Evolutionary conservation across 1,140 invertebrate genomes (phyloP).

Genomic region (Leptopilina clavipes): DNA sequence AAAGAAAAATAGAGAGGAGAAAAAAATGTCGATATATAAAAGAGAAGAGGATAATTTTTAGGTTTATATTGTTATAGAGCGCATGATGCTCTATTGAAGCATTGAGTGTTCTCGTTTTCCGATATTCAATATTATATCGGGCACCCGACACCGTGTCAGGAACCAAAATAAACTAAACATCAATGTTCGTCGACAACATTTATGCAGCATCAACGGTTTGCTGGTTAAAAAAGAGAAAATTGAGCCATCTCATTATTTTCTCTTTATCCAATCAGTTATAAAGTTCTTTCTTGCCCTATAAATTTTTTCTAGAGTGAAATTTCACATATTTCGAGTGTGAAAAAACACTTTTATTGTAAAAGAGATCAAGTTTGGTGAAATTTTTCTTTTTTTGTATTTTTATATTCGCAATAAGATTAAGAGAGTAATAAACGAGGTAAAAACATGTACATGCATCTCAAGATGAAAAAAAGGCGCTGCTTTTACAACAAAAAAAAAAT

Average conservation of each 20-base stretch:
- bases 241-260: not conserved
- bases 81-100: constrained; percentile 9
- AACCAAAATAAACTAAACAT: constrained; percentile 7
- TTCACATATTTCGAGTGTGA: too few species aligned
- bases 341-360: too few species aligned
- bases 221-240: constrained; percentile 13
- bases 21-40: not conserved
- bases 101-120: constrained; percentile 19
- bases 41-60: constrained; percentile 13
- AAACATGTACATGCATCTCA: too few species aligned
- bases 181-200: constrained; percentile 5
- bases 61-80: constrained; percentile 15
- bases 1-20: not conserved
- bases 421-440: too few species aligned
- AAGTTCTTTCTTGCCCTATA: too few species aligned
- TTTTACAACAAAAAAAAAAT: too few species aligned
- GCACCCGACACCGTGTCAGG: constrained; percentile 17
- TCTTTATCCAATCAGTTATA: constrained; percentile 1
- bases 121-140: constrained; percentile 16
- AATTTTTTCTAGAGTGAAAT: too few species aligned
- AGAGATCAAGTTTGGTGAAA: too few species aligned
- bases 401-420: too few species aligned
- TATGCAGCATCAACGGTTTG: not conserved
- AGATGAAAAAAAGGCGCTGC: too few species aligned
- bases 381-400: too few species aligned